phyloP scores from a whole-genome alignment of 1,140 invertebrate genomes.

The Lepidurus packardi region DNA sequence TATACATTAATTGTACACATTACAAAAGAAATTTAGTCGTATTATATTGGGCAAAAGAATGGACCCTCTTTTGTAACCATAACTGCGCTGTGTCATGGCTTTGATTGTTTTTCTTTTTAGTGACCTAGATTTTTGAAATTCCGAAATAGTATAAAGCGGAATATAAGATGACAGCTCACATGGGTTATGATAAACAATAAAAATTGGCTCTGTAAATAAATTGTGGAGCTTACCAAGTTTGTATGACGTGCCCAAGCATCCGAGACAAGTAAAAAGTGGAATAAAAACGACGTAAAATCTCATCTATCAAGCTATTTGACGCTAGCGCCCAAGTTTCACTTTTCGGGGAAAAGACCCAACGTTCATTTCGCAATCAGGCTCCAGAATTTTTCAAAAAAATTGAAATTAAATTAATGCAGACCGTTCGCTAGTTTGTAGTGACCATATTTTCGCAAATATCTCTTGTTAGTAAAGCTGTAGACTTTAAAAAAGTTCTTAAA shows the following conservation, averaged over 20 bases:
- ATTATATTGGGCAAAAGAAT: neutral
- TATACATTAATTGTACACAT: conserved; percentile 15
- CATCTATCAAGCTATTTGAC: neutral
- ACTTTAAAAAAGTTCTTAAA: no score
- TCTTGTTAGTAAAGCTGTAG: no score
- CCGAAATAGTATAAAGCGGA: neutral
- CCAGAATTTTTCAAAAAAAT: no score
- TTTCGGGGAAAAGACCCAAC: neutral
- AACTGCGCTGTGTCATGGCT: no score
- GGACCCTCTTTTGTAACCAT: no score
- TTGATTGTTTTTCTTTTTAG: no score
- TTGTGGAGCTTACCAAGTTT: neutral
- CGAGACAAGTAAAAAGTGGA: neutral
- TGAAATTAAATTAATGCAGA: no score
- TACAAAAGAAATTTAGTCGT: conserved; percentile 13
- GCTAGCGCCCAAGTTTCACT: neutral
- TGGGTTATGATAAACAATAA: neutral
- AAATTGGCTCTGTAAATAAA: neutral
- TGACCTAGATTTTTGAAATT: no score
- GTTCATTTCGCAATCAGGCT: no score
- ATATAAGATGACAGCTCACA: neutral
- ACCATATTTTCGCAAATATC: no score
- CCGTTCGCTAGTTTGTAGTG: no score
- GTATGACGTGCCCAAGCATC: neutral
- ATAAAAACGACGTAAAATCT: neutral